These are phyloP conservation scores for Noctua janthe DNA, from an alignment of 2,888 invertebrate species.

Conservation along the genomic window DNA sequence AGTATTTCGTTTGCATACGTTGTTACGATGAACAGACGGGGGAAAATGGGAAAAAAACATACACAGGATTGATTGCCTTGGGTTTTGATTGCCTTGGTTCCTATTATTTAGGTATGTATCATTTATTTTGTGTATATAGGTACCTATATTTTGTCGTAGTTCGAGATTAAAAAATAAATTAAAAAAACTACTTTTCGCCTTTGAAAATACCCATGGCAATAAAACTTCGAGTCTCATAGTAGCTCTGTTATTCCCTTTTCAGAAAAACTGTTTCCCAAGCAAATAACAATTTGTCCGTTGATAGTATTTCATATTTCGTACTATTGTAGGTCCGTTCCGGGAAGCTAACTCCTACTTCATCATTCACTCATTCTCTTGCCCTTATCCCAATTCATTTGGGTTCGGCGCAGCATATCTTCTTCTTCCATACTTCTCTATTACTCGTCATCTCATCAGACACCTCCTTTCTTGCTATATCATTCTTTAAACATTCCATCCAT, in stretches of 20 bases:
- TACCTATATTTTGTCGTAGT: background rate
- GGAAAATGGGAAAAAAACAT: background rate
- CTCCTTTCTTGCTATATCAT: too few species aligned
- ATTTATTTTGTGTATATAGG: background rate
- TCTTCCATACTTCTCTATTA: too few species aligned
- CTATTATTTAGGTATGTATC: background rate
- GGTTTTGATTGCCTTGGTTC: background rate
- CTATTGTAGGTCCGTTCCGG: background rate
- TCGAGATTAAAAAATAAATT: background rate
- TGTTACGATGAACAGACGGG: background rate
- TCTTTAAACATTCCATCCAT: too few species aligned
- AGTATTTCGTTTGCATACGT: background rate
- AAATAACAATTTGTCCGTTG: background rate
- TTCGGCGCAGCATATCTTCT: too few species aligned
- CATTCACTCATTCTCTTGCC: too few species aligned
- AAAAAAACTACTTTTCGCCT: background rate
- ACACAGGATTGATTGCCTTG: background rate
- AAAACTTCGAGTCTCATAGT: background rate
- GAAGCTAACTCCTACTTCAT: background rate
- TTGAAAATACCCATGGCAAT: background rate
- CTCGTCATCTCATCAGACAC: too few species aligned
- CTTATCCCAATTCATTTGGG: too few species aligned
- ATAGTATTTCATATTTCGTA: background rate
- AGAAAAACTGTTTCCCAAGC: background rate
- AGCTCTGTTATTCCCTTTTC: background rate